Evolutionary conservation across 2,888 invertebrate genomes (phyloP).

Genomic region (Tetramorium bicarinatum): DNA sequence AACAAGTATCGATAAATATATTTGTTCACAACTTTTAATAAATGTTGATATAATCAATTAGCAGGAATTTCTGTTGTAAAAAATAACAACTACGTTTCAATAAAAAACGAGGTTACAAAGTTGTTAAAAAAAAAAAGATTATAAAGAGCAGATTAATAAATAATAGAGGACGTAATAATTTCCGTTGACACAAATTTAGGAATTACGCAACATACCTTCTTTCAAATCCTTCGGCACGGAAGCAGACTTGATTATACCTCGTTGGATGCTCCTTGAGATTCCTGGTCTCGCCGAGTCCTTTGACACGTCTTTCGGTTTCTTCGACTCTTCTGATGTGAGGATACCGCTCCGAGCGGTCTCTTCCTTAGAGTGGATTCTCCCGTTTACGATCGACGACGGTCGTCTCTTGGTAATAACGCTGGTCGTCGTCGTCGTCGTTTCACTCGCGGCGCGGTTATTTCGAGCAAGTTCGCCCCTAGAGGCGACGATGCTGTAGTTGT

Average conservation of each 20-base stretch:
- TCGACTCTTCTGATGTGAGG: constrained; percentile 32
- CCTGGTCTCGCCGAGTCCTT: constrained; percentile 21
- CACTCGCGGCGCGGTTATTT: constrained; percentile 77
- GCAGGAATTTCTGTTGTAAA: neutral
- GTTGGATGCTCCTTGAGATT: constrained; percentile 12
- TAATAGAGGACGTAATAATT: neutral
- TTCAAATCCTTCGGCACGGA: constrained; percentile 78
- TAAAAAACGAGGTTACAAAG: neutral
- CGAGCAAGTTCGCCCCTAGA: constrained; percentile 80
- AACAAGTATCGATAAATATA: too few relatives aligned
- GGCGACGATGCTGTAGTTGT: constrained; percentile 79
- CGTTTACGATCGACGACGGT: constrained; percentile 54
- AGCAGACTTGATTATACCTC: constrained; percentile 76
- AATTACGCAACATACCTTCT: constrained; percentile 73
- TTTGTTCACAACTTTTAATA: neutral
- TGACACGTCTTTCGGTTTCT: constrained; percentile 18
- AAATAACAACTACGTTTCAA: neutral
- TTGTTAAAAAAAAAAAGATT: neutral
- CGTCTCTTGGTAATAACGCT: constrained; percentile 60
- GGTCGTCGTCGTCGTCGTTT: constrained; percentile 74
- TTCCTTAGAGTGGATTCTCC: constrained; percentile 61
- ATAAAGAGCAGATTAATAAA: neutral
- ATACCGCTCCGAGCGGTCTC: constrained; percentile 36
- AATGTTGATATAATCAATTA: neutral
- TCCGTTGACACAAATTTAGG: neutral